Conservation (phyloP, 1,140 invertebrate genomes). For the Bombus breviceps region DNA sequence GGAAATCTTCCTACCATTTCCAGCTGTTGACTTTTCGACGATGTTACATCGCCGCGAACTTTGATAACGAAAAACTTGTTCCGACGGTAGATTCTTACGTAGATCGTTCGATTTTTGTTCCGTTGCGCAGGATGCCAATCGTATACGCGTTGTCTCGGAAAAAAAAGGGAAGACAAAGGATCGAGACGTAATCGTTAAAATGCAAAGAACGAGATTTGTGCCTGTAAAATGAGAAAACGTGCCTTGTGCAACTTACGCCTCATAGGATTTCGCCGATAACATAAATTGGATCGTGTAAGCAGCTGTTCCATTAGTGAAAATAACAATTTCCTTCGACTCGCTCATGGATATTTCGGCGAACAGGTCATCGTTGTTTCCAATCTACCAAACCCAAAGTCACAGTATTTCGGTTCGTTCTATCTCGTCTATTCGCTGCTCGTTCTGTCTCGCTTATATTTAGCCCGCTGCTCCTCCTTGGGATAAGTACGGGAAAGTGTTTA, state of each 20-base stretch:
- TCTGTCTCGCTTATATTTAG: constrained; percentile 24
- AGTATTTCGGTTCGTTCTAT: background rate
- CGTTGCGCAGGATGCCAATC: too few relatives aligned
- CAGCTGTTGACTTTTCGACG: constrained; percentile 35
- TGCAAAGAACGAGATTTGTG: too few relatives aligned
- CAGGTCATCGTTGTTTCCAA: background rate
- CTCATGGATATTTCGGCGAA: too few relatives aligned
- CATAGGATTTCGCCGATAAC: too few relatives aligned
- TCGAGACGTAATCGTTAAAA: background rate
- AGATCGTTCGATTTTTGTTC: background rate
- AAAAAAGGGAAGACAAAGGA: background rate
- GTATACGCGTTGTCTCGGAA: background rate
- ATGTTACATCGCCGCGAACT: constrained; percentile 13
- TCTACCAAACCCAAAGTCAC: background rate
- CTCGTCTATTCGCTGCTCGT: too few relatives aligned
- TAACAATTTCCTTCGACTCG: background rate
- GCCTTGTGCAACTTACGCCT: too few relatives aligned
- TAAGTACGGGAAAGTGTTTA: constrained; percentile 22
- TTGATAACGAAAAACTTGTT: constrained; percentile 42
- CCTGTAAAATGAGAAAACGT: too few relatives aligned
- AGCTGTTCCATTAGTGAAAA: too few relatives aligned
- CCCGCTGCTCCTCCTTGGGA: background rate
- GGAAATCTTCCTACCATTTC: constrained; percentile 63
- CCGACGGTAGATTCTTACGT: too few relatives aligned
- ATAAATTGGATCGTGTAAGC: too few relatives aligned